Conservation (phyloP, 2,113 vertebrate species). For the Apteryx owenii region DNA sequence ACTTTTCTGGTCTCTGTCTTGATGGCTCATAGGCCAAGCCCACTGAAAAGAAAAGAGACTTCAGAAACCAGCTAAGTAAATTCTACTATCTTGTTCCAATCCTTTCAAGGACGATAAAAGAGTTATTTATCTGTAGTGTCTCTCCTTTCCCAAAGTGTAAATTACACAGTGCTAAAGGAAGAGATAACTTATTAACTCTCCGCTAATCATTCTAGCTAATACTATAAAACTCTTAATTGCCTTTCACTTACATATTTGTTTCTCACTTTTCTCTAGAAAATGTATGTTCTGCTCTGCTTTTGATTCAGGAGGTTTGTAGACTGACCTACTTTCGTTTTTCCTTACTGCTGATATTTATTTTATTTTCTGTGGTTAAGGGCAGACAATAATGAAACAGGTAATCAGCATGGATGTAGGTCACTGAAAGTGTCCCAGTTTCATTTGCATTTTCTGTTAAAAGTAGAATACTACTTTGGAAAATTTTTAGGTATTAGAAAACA, state of each 20-base stretch:
- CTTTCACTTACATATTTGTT: conserved; percentile 59
- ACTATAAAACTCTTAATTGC: conserved; percentile 12
- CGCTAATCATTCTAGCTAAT: conserved; percentile 46
- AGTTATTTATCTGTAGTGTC: background rate
- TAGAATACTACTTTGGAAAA: conserved; percentile 17
- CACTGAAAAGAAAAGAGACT: background rate
- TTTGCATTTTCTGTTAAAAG: conserved; percentile 47
- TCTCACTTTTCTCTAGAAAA: conserved; percentile 38
- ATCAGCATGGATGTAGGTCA: conserved; percentile 73
- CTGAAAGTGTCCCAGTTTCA: conserved; percentile 47
- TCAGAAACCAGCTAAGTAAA: background rate
- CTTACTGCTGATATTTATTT: conserved; percentile 60
- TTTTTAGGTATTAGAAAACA: conserved; percentile 43
- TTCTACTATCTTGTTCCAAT: background rate
- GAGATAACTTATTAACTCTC: conserved; percentile 29
- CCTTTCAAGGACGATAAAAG: background rate
- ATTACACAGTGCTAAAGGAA: background rate
- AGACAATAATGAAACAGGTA: conserved; percentile 71
- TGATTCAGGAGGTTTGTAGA: conserved; percentile 46
- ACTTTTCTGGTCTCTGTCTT: background rate
- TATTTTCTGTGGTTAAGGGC: conserved; percentile 67
- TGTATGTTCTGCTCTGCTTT: conserved; percentile 28
- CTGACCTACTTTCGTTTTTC: conserved; percentile 69
- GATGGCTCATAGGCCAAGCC: background rate
- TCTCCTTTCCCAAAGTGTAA: background rate